Base-by-base conservation (phyloP, 2,888 invertebrate genomes). In the Exocentrus adspersus region DNA sequence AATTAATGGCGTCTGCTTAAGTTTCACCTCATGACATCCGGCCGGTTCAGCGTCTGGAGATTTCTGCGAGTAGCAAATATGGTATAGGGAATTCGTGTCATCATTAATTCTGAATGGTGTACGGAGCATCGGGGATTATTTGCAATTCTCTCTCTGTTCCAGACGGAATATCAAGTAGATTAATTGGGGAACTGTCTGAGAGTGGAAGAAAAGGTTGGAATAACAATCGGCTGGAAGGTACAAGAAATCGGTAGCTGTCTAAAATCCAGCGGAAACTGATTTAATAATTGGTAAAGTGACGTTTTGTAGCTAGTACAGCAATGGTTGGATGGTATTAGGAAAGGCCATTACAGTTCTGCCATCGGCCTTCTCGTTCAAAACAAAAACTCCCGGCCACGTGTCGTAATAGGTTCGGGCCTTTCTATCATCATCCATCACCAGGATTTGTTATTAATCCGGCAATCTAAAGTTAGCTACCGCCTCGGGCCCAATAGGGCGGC, bases 21-120 rank as follows among this genome's bases (percentile, higher is more conserved):
- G 28, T 48, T 48, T 28, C 28, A 48, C 10, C 48, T 28, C n/a
- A 16, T 14, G 48, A 28, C 48, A 28, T 48, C 48, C n/a, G 28
- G 14, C 7, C 14, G 12, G 7, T 28, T 2, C 28, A 28, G 28
- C 12, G 24, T 16, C 48, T 48, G 24, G 48, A 48, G 48, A 16
- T 28, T 48, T 48, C 28, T 3, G 28, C 10, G 17, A 46, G 14
- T 19, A 16, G 12, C 48, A 48, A 48, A 48, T 28, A 48, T 28
- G 20, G 17, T 48, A 48, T 48, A 14, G 48, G 48, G 14, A 48
- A 37, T 37, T 37, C 37, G 37, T n/a, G n/a, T 48, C 10, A 24
- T 48, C 48, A 48, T 14, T 48, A 48, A 28, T 28, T 48, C 28
- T 12, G 28, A 37, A 37, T 37, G 14, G 37, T 37, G 37, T 37